Base-by-base conservation (phyloP, 2,113 vertebrate genomes). In the Dolichotis patagonum region DNA sequence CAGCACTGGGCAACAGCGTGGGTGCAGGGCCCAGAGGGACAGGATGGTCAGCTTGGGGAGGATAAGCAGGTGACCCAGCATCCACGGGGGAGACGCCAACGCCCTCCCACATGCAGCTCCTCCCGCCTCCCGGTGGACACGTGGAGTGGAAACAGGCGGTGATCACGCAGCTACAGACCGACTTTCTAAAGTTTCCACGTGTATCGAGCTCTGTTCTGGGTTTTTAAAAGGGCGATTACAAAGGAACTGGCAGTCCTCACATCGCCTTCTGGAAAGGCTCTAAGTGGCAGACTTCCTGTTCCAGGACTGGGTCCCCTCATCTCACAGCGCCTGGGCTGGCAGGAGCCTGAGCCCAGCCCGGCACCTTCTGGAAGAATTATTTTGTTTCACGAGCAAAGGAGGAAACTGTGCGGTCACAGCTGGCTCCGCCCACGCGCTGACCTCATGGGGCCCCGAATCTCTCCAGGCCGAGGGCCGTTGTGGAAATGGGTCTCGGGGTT, bases 371-470 rank as follows among this genome's bases (percentile, higher is more conserved):
- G 83, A 87, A 96, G 86, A 95, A 95, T 43, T 8, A n/a, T 73
- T 94, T 91, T 83, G 63, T 84, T 75, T 75, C 65, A 81, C 85
- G 73, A 58, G 77, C 95, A 46, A 67, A 69, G 90, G 86, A 95
- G 78, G 87, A 91, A 96, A 92, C 90, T 65, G 38, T 84, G 62
- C 35, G 43, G 81, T 85, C 35, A 43, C 75, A 91, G 85, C 7
- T 38, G 56, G 52, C 38, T 5, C 54, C 16, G 54, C 54, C 54
- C 54, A 19, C 14, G 16, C 17, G 17, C 54, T 54, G 54, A 7
- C 49, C 7, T 52, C 49, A 49, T 52, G 7, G 49, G 46, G 46
- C 46, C 46, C 46, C 46, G n/a, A 5, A 49, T 49, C 46, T 49
- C 46, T 52, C 49, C 49, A 11, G 46, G 49, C 49, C 49, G 49